A percentile compares a stretch with the other conserved stretches of the same genome.
These are phyloP conservation scores for Actinemys pallida DNA, from an alignment of 2,113 vertebrate species.

Conservation along the genomic window DNA sequence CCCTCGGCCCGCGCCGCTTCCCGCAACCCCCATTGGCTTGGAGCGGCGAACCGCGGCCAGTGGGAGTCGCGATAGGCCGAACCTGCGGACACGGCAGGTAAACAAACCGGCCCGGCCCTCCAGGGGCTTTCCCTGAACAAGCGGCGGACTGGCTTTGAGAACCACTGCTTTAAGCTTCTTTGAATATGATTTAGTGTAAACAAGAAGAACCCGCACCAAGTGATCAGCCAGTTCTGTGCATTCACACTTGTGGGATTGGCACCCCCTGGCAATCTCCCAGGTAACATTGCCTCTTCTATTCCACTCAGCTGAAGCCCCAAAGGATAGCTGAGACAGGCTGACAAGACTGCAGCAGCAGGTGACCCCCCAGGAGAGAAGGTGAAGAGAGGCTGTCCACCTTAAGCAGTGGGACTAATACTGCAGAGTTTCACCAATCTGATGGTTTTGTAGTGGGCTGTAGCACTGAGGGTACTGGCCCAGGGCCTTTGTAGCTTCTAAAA, in stretches of 20 bases:
- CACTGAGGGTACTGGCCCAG: neutral
- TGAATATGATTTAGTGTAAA: neutral
- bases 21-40: too few species aligned
- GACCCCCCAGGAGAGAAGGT: neutral
- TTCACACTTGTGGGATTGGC: neutral
- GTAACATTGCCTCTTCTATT: neutral
- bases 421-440: neutral
- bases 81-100: too few species aligned
- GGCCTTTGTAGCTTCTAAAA: neutral
- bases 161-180: neutral
- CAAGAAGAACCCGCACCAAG: neutral
- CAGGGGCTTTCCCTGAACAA: too few species aligned
- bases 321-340: neutral
- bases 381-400: neutral
- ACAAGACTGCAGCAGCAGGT: neutral
- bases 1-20: too few species aligned
- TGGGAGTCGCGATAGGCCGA: too few species aligned
- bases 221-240: neutral
- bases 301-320: neutral
- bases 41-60: too few species aligned
- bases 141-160: too few species aligned
- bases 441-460: neutral
- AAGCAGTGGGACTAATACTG: neutral
- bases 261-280: neutral
- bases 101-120: too few species aligned